Evolutionary conservation across 2,888 invertebrate genomes (phyloP).

Genomic region (Rhagonycha lutea): DNA sequence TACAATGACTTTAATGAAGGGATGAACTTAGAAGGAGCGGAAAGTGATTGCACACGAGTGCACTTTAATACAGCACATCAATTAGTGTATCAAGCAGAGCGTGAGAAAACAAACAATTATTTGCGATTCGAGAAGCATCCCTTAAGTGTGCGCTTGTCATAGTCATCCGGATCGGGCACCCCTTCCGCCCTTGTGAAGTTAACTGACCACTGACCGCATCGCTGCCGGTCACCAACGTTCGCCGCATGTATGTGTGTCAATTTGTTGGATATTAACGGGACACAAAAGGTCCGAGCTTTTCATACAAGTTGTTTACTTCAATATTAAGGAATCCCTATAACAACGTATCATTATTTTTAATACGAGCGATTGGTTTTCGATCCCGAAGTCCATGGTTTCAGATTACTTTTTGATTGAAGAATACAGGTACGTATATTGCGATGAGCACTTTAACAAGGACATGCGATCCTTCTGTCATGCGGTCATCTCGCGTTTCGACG

Average conservation of each 20-base stretch:
- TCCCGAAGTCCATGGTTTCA: conserved; percentile 43
- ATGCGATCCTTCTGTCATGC: conserved; percentile 45
- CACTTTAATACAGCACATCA: conserved; percentile 55
- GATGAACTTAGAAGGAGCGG: conserved; percentile 45
- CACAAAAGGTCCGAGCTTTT: conserved; percentile 45
- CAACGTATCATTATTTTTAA: conserved; percentile 55
- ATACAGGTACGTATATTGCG: conserved; percentile 44
- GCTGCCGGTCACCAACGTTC: conserved; percentile 37
- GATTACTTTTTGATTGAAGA: conserved; percentile 53
- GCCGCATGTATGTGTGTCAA: conserved; percentile 49
- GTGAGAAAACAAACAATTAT: conserved; percentile 59
- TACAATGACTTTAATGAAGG: conserved; percentile 48
- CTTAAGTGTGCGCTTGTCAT: conserved; percentile 54
- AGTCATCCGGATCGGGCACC: conserved; percentile 49
- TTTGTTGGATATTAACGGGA: conserved; percentile 49
- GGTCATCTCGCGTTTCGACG: conserved; percentile 43
- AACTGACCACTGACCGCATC: conserved; percentile 39
- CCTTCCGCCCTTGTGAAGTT: conserved; percentile 39
- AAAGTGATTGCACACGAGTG: conserved; percentile 49
- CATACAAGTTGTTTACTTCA: conserved; percentile 44
- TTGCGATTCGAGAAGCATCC: conserved; percentile 50
- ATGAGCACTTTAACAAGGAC: conserved; percentile 48
- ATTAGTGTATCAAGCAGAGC: conserved; percentile 55
- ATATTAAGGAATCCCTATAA: conserved; percentile 50
- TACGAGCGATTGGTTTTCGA: conserved; percentile 47